A percentile compares a stretch with the other conserved stretches of the same genome.
phyloP scores from a whole-genome alignment of 1,140 invertebrate genomes.

The Neodiprion pinetum region DNA sequence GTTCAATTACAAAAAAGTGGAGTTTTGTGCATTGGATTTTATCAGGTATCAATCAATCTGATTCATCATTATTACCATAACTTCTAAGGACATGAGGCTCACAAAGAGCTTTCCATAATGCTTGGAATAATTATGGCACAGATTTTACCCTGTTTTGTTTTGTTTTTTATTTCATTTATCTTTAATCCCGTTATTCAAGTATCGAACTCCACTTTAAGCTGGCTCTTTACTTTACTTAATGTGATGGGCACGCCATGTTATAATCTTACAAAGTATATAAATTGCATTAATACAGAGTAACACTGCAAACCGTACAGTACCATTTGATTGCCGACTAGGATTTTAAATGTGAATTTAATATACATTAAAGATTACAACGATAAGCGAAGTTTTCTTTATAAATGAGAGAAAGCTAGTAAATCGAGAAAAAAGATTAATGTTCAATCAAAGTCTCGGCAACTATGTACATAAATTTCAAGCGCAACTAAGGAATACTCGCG shows the following conservation, averaged over 20 bases:
- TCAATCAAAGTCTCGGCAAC: constrained; percentile 36
- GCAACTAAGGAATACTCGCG: constrained; percentile 36
- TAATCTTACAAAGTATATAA: neutral
- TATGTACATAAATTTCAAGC: constrained; percentile 44
- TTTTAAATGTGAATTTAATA: neutral
- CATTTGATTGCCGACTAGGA: neutral
- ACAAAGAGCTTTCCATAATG: neutral
- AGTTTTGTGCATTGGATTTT: too few relatives aligned
- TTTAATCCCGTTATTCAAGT: neutral
- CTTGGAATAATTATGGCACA: neutral
- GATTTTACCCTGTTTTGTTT: neutral
- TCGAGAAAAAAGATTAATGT: constrained; percentile 32
- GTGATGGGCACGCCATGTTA: neutral
- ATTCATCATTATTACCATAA: neutral
- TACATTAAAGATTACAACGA: neutral
- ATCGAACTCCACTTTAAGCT: neutral
- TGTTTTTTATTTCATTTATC: neutral
- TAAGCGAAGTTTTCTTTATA: neutral
- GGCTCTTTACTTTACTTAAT: neutral
- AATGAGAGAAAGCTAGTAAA: neutral
- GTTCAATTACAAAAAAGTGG: neutral
- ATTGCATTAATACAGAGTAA: too few relatives aligned
- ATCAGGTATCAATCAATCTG: too few relatives aligned
- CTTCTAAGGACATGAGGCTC: neutral
- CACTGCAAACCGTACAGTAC: too few relatives aligned